Evolutionary conservation across 2,797 vertebrate genomes (phyloP).

Genomic region (Numenius phaeopus): DNA sequence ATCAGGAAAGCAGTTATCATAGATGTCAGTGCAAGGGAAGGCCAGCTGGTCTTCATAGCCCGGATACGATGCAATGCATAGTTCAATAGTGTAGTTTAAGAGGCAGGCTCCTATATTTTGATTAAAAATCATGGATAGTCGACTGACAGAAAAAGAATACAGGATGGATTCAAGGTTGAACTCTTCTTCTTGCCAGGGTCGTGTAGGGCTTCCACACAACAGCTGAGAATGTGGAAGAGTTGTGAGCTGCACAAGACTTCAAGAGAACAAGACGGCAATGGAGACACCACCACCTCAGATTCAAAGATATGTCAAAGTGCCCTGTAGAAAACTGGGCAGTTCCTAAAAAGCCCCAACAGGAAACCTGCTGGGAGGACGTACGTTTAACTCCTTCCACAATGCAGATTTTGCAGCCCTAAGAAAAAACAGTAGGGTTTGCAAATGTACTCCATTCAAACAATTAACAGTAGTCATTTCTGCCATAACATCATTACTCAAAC

Average conservation of each 20-base stretch:
- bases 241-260: not conserved
- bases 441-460: not conserved
- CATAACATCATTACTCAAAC: not conserved
- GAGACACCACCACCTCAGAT: not conserved
- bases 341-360: not conserved
- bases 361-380: not conserved
- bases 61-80: fast-evolving
- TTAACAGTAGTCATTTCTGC: not conserved
- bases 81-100: not conserved
- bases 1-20: not conserved
- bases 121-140: not conserved
- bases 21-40: not conserved
- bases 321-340: not conserved
- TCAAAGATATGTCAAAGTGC: not conserved
- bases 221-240: not conserved
- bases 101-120: not conserved
- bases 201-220: not conserved
- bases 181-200: not conserved
- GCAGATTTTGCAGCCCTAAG: not conserved
- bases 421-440: fast-evolving
- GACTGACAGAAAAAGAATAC: not conserved
- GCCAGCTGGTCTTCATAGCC: not conserved
- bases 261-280: not conserved
- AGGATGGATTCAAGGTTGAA: not conserved
- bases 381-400: not conserved